Conservation (phyloP, 2,888 invertebrate species). For the Drosophila quinaria region DNA sequence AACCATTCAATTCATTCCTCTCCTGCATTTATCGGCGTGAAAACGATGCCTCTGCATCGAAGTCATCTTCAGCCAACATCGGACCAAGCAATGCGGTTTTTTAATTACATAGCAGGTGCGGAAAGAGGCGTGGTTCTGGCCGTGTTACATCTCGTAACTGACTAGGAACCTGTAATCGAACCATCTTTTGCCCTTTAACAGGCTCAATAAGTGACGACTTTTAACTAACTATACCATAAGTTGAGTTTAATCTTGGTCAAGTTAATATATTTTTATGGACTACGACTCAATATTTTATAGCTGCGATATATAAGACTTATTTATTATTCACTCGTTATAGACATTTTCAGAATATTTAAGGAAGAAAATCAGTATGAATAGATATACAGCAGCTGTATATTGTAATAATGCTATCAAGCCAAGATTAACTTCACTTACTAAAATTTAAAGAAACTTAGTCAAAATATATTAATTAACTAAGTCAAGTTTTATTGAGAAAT, state of each 20-base stretch:
- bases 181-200: slow-evolving; percentile 29
- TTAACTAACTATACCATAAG: slow-evolving; percentile 7
- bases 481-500: too few species aligned
- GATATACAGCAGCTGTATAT: too few species aligned
- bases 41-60: slow-evolving; percentile 50
- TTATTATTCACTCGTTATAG: not conserved
- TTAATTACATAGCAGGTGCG: slow-evolving; percentile 42
- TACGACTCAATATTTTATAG: not conserved
- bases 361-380: too few species aligned
- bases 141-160: not conserved
- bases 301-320: not conserved
- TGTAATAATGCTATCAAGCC: too few species aligned
- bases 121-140: slow-evolving; percentile 17
- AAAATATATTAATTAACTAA: too few species aligned
- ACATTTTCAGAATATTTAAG: too few species aligned
- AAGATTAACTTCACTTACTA: too few species aligned
- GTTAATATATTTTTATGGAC: slow-evolving; percentile 3
- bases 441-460: too few species aligned
- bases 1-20: slow-evolving; percentile 18
- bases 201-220: slow-evolving; percentile 4
- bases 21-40: slow-evolving; percentile 28
- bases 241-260: slow-evolving; percentile 1
- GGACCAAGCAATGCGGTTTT: slow-evolving; percentile 29
- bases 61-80: slow-evolving; percentile 40
- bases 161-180: slow-evolving; percentile 6